Evolutionary conservation across 2,888 invertebrate genomes (phyloP).

Genomic region (Hypolimnas misippus): DNA sequence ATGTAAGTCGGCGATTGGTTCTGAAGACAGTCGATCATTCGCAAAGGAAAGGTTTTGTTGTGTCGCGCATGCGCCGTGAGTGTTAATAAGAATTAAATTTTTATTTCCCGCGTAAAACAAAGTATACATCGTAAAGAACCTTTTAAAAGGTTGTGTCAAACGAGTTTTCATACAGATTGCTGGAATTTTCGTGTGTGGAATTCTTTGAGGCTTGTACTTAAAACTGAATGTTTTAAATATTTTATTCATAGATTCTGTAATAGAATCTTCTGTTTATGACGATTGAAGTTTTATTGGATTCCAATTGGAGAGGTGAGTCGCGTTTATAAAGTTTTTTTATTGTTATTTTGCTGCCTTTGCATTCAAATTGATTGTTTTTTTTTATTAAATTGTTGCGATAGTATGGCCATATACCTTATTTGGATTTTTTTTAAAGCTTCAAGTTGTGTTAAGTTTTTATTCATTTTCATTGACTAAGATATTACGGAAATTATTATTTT

Average conservation of each 20-base stretch:
- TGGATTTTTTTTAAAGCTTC: not conserved
- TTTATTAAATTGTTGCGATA: not conserved
- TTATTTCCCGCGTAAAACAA: constrained; percentile 35
- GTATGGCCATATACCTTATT: not conserved
- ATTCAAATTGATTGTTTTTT: not conserved
- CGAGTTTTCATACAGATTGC: not conserved
- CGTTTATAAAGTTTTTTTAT: constrained; percentile 3
- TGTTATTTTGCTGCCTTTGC: not conserved
- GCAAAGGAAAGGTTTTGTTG: constrained; percentile 50
- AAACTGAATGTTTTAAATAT: constrained; percentile 27
- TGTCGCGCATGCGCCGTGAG: constrained; percentile 55
- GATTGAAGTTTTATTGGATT: constrained; percentile 52
- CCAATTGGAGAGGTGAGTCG: constrained; percentile 58
- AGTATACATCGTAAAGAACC: constrained; percentile 6
- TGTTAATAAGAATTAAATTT: constrained; percentile 38
- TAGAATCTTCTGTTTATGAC: constrained; percentile 36
- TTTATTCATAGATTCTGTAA: constrained; percentile 28
- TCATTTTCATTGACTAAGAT: too few species aligned
- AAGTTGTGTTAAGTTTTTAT: too few species aligned
- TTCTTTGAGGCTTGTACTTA: constrained; percentile 27
- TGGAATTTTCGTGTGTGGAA: constrained; percentile 30
- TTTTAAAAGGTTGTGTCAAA: constrained; percentile 16
- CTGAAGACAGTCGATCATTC: constrained; percentile 54
- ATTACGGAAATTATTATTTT: too few species aligned
- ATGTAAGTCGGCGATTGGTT: constrained; percentile 66